A percentile compares a stretch with the other conserved stretches of the same genome.
These are phyloP conservation scores for Eupithecia exiguata DNA, from an alignment of 2,888 invertebrate species.

Conservation along the genomic window DNA sequence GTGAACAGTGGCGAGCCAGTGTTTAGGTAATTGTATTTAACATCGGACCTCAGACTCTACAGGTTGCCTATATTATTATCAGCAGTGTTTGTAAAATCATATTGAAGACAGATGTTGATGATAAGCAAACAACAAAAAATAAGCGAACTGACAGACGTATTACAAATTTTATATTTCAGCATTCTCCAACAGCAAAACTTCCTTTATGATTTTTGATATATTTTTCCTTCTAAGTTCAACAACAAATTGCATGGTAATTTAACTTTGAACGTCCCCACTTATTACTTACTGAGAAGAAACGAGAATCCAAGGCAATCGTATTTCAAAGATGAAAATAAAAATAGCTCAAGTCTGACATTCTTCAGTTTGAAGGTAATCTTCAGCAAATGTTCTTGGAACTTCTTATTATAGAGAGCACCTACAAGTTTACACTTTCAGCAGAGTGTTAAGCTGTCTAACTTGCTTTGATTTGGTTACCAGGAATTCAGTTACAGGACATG, in stretches of 20 bases:
- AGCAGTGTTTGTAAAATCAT: background rate
- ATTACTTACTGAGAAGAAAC: slow-evolving; percentile 1
- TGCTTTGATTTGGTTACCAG: background rate
- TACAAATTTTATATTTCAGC: background rate
- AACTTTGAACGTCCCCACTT: background rate
- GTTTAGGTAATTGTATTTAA: too few species aligned
- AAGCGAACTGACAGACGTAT: too few species aligned
- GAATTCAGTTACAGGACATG: background rate
- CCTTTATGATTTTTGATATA: background rate
- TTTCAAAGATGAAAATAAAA: slow-evolving; percentile 16
- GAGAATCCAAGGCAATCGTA: background rate
- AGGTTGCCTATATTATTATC: background rate
- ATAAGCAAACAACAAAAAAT: too few species aligned
- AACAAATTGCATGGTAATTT: slow-evolving; percentile 2
- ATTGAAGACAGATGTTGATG: background rate
- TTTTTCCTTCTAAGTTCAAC: background rate
- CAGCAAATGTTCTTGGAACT: slow-evolving; percentile 6
- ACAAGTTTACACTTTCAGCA: background rate
- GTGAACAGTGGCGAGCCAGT: too few species aligned
- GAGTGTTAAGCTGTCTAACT: background rate
- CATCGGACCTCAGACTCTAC: too few species aligned
- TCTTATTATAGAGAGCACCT: background rate
- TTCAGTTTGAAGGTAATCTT: slow-evolving; percentile 7
- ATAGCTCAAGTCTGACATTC: background rate
- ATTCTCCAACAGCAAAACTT: background rate